Conservation (phyloP, 2,888 invertebrate species). For the Acanthosoma haemorrhoidale region DNA sequence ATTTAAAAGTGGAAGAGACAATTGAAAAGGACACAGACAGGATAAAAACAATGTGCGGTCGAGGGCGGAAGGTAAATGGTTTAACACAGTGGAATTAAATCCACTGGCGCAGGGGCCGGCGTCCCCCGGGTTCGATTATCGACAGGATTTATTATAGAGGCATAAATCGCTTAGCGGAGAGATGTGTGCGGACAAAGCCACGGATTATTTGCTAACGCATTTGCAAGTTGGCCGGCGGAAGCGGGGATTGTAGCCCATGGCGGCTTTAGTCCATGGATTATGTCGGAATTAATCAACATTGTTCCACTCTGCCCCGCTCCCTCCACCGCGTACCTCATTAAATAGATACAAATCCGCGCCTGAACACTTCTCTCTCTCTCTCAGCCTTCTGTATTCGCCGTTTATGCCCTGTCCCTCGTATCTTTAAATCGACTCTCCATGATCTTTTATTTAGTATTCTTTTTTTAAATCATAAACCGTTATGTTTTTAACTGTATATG, state of each 20-base stretch:
- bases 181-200: not conserved
- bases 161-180: not conserved
- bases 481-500: too few species aligned
- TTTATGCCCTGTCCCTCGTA: not conserved
- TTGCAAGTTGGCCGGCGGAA: constrained; percentile 16
- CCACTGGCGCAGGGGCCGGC: not conserved
- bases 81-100: constrained; percentile 21
- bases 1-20: too few species aligned
- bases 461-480: too few species aligned
- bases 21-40: too few species aligned
- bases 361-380: not conserved
- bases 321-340: not conserved
- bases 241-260: not conserved
- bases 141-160: constrained; percentile 17
- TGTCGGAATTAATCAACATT: constrained; percentile 25
- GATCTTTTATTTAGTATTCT: too few species aligned
- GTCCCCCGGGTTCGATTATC: constrained; percentile 17
- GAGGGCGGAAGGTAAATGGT: constrained; percentile 5
- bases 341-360: not conserved
- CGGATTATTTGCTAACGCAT: constrained; percentile 27
- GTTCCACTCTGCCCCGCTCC: not conserved
- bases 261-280: constrained; percentile 2
- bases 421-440: too few species aligned
- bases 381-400: not conserved
- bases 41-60: not conserved